Conservation (phyloP, 2,797 vertebrate genomes). For the Macrochelys suwanniensis region DNA sequence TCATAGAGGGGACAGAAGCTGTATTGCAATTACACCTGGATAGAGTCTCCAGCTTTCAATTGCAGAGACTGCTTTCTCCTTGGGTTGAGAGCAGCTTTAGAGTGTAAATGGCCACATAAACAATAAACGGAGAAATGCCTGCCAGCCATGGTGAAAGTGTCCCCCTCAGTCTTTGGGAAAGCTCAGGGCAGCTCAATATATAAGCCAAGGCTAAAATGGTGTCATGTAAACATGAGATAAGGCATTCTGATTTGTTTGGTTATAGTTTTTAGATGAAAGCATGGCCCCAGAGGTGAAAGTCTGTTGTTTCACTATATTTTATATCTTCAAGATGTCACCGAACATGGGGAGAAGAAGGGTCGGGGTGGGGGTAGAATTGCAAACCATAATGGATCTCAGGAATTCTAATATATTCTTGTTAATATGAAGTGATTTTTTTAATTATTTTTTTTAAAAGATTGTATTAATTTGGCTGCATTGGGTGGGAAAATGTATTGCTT, state of each 20-base stretch:
- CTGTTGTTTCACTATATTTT: neutral
- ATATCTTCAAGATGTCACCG: neutral
- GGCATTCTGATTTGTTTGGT: neutral
- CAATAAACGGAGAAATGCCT: neutral
- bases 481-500: neutral
- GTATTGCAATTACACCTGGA: rapidly evolving
- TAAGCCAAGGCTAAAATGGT: rapidly evolving
- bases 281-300: neutral
- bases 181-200: neutral
- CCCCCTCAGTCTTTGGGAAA: neutral
- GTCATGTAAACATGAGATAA: neutral
- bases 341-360: neutral
- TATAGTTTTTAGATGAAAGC: neutral
- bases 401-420: neutral
- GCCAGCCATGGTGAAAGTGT: rapidly evolving
- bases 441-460: neutral
- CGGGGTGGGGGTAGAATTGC: neutral
- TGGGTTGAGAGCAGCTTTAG: neutral
- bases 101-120: neutral
- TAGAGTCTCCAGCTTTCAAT: neutral
- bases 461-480: neutral
- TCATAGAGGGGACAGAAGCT: neutral
- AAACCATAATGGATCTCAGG: neutral
- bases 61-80: neutral
- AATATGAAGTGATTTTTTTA: neutral